Evolutionary conservation across 1,140 invertebrate genomes (phyloP), one percentile per base, ranked within the genome.

Genomic region (Aphidius gifuensis): DNA sequence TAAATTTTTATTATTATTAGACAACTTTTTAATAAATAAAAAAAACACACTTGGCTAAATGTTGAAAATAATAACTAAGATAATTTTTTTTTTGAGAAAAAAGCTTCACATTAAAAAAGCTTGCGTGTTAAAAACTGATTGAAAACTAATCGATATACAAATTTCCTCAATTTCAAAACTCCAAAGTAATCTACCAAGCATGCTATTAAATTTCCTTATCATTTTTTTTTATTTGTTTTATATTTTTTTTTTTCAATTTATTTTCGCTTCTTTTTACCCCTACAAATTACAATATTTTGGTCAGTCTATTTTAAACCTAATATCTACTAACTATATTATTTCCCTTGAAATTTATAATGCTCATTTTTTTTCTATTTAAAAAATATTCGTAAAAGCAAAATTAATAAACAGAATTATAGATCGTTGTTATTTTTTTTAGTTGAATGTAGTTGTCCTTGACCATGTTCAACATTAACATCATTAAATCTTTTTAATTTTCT

Each of bases 381-480:
- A 32, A 32, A 32, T 32, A 32, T 32, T 32, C 23, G 1, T 32
- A 32, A 32, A 32, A 32, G 1, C 1, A 16, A 16, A 16, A 16
- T 16, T 16, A 16, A 16, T 16, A 16, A 16, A 32, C 4, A 32
- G 23, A 32, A 32, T 32, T 32, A 32, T 32, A 32, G 23, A 32
- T 32, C 23, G 23, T 32, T 32, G 23, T 1, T 32, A 0, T 32
- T 32, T 32, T 23, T 32, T 32, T 47, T 0, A 23, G 23, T 38
- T 43, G 50, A 61, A 61, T 61, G 59, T 44, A 42, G 59, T 51
- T 23, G 50, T 54, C 59, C 49, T 61, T 61, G 59, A 61, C 49
- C 43, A 38, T 53, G 50, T 48, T 2, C 16, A 6, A 11, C 2
- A 49, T 49, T 3, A n/a, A n/a, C 23, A 32, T 32, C 23, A 32